Conservation (phyloP, 2,113 vertebrate species). For the Bos javanicus region DNA sequence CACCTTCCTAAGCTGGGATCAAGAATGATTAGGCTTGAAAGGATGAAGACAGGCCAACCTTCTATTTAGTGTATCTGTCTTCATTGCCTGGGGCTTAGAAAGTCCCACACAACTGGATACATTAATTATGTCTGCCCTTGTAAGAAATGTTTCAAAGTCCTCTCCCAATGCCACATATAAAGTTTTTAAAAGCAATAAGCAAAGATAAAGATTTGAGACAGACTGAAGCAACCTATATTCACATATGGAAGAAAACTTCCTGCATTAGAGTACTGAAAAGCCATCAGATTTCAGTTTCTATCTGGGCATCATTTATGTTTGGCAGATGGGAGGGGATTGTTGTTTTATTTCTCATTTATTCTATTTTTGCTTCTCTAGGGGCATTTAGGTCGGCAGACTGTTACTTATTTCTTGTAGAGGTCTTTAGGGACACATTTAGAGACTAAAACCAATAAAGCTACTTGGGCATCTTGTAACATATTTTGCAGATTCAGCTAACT, state of each 20-base stretch:
- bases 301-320: not conserved
- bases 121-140: constrained; percentile 66
- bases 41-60: not conserved
- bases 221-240: not conserved
- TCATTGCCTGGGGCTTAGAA: constrained; percentile 19
- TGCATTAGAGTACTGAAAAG: not conserved
- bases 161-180: not conserved
- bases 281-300: not conserved
- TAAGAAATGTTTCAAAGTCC: constrained; percentile 55
- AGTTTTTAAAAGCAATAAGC: not conserved
- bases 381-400: not conserved
- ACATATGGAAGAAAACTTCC: not conserved
- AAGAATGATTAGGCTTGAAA: constrained; percentile 8
- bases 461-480: not conserved
- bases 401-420: not conserved
- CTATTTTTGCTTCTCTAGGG: not conserved
- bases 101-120: constrained; percentile 51
- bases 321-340: not conserved
- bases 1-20: not conserved
- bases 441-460: not conserved
- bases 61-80: not conserved
- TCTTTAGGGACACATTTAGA: not conserved
- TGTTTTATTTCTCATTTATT: not conserved
- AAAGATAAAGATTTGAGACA: not conserved
- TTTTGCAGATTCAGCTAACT: constrained; percentile 28